Evolutionary conservation across 1,140 invertebrate species (phyloP).

Genomic region (Heliothis subflexa): DNA sequence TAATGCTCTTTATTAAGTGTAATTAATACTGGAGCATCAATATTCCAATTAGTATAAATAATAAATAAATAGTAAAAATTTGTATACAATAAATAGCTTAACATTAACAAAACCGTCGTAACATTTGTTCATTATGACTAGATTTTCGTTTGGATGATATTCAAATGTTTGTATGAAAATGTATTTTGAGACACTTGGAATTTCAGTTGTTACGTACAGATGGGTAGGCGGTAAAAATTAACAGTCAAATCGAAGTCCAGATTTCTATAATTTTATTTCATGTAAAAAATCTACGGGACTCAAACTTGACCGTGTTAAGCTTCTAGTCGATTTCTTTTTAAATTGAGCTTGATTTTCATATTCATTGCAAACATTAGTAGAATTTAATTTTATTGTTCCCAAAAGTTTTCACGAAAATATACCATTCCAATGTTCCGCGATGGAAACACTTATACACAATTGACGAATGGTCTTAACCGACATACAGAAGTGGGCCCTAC

Average conservation of each 20-base stretch:
- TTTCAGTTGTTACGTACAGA: background rate
- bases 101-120: constrained; percentile 66
- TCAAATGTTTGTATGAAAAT: constrained; percentile 45
- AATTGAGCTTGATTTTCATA: background rate
- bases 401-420: too few species aligned
- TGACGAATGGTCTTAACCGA: background rate
- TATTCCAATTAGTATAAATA: constrained; percentile 71
- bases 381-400: too few species aligned
- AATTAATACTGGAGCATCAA: constrained; percentile 76
- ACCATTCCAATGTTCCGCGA: too few species aligned
- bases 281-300: constrained; percentile 42
- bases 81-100: constrained; percentile 76
- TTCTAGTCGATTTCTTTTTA: background rate
- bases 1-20: constrained; percentile 75
- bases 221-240: background rate
- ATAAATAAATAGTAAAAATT: constrained; percentile 77
- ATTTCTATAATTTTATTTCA: constrained; percentile 3
- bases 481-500: background rate
- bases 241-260: constrained; percentile 20
- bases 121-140: constrained; percentile 66
- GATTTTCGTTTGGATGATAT: constrained; percentile 54
- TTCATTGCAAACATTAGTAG: too few species aligned
- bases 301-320: constrained; percentile 10
- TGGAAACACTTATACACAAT: too few species aligned
- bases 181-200: constrained; percentile 31